Conservation (phyloP, 2,888 invertebrate species). For the Tetrapedia diversipes region DNA sequence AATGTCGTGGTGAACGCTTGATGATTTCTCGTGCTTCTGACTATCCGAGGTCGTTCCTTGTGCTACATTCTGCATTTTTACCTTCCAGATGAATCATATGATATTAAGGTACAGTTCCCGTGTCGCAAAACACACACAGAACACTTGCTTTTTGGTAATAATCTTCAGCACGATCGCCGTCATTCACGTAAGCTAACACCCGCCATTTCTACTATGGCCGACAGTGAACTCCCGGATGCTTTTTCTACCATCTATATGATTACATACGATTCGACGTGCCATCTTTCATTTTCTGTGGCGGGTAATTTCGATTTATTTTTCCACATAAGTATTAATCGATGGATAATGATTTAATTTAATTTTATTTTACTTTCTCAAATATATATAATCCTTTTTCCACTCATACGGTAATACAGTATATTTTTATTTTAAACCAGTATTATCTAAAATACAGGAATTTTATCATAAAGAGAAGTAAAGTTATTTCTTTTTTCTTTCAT, state of each 20-base stretch:
- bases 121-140: constrained; percentile 77
- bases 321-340: too few relatives aligned
- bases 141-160: constrained; percentile 76
- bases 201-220: constrained; percentile 93
- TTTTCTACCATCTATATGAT: constrained; percentile 84
- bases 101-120: constrained; percentile 81
- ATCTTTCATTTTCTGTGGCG: constrained; percentile 57
- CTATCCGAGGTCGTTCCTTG: constrained; percentile 90
- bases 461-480: not conserved
- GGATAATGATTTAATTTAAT: too few relatives aligned
- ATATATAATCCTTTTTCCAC: too few relatives aligned
- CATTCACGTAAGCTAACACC: constrained; percentile 84
- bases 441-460: not conserved
- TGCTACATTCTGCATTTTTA: constrained; percentile 96
- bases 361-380: too few relatives aligned
- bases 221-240: constrained; percentile 86
- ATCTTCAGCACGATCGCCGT: constrained; percentile 80
- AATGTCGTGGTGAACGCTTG: constrained; percentile 85
- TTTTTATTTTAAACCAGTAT: not conserved
- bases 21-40: constrained; percentile 86
- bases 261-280: constrained; percentile 55
- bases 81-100: constrained; percentile 86
- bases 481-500: not conserved
- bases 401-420: not conserved
- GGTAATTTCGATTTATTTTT: constrained; percentile 54